phyloP scores from a whole-genome alignment of 2,888 invertebrate genomes.

The Cheilosia variabilis region DNA sequence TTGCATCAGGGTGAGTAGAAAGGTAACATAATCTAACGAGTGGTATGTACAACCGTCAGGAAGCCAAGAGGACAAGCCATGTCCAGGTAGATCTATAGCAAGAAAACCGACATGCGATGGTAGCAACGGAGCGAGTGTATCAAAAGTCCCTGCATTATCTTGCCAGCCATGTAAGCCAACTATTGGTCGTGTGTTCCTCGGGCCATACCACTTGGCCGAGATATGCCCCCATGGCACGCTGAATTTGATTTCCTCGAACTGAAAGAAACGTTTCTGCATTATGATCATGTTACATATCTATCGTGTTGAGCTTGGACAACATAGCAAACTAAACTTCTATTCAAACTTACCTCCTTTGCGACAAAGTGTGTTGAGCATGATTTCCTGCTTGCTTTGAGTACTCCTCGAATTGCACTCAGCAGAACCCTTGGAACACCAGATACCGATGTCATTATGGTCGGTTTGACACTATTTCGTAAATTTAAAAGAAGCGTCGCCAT shows the following conservation, averaged over 20 bases:
- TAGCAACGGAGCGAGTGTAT: conserved; percentile 87
- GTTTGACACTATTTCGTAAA: neutral
- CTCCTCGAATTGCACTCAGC: conserved; percentile 10
- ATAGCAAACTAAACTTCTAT: neutral
- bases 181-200: conserved; percentile 86
- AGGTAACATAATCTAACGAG: conserved; percentile 82
- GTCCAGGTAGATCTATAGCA: conserved; percentile 88
- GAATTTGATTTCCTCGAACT: conserved; percentile 52
- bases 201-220: conserved; percentile 89
- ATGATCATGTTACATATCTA: neutral
- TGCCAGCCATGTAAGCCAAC: conserved; percentile 91
- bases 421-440: conserved; percentile 25
- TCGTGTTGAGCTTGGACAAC: neutral
- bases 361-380: conserved; percentile 16
- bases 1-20: conserved; percentile 86
- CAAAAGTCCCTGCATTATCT: conserved; percentile 91
- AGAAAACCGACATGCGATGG: conserved; percentile 84
- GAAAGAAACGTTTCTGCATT: neutral
- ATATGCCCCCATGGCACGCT: conserved; percentile 88
- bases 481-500: neutral
- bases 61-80: conserved; percentile 88
- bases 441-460: conserved; percentile 21
- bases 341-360: conserved; percentile 48
- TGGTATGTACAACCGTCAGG: conserved; percentile 86
- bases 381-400: conserved; percentile 11